Evolutionary conservation across 2,113 vertebrate species (phyloP).

Genomic region (Carassius gibelio): DNA sequence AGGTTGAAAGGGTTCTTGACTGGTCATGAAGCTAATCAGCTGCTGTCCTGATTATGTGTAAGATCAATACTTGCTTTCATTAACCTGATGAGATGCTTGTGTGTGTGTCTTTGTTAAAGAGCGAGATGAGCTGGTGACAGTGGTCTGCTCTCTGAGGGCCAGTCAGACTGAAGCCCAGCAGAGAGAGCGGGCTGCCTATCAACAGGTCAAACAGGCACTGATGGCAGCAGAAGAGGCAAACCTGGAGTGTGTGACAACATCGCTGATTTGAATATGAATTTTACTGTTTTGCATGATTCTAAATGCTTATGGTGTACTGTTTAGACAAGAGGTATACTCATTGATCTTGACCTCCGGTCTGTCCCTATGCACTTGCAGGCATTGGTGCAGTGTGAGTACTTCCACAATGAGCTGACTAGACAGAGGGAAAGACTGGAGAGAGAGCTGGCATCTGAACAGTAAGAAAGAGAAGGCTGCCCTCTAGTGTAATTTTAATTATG

Average conservation of each 20-base stretch:
- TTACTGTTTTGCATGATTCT: conserved; percentile 5
- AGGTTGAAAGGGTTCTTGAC: conserved; percentile 15
- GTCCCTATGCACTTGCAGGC: conserved; percentile 69
- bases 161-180: conserved; percentile 80
- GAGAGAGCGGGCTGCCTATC: conserved; percentile 83
- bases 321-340: background rate
- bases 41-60: conserved; percentile 12
- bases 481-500: conserved; percentile 40
- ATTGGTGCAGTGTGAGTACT: conserved; percentile 83
- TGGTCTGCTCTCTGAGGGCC: conserved; percentile 75
- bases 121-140: conserved; percentile 85
- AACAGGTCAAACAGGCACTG: conserved; percentile 87
- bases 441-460: conserved; percentile 76
- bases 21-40: conserved; percentile 21
- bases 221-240: conserved; percentile 89
- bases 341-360: background rate
- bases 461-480: conserved; percentile 75
- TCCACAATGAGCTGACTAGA: conserved; percentile 81
- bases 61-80: background rate
- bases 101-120: conserved; percentile 76
- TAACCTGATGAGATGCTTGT: background rate
- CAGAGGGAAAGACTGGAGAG: conserved; percentile 80
- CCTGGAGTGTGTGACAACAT: conserved; percentile 72
- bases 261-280: conserved; percentile 24
- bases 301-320: background rate